Conservation (phyloP, 2,113 vertebrate genomes). For the Meriones unguiculatus region DNA sequence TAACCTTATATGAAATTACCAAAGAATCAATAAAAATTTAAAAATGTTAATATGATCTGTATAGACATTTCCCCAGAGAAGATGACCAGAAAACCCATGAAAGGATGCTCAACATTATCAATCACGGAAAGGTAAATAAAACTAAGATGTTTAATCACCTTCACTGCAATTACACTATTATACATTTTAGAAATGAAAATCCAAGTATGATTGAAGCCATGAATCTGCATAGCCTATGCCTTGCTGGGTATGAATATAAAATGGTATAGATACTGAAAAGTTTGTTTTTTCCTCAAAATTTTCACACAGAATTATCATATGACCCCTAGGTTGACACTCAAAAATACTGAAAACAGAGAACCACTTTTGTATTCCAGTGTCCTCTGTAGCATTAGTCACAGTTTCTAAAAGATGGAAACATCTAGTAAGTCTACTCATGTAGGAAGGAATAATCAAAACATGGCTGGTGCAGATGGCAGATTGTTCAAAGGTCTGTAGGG, state of each 20-base stretch:
- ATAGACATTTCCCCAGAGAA: background rate
- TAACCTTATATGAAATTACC: background rate
- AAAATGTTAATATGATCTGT: background rate
- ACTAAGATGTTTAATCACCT: too few relatives aligned
- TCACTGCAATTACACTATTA: background rate
- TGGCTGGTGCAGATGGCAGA: background rate
- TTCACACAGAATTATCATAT: background rate
- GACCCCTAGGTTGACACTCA: background rate
- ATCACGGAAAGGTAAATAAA: background rate
- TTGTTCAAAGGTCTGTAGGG: background rate
- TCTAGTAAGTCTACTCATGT: background rate
- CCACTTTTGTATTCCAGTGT: background rate
- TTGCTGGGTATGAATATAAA: background rate
- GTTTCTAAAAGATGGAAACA: background rate
- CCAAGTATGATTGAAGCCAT: background rate
- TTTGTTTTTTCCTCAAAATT: background rate
- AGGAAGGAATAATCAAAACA: background rate
- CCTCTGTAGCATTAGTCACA: background rate
- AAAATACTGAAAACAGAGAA: background rate
- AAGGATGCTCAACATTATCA: background rate
- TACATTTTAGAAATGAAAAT: background rate
- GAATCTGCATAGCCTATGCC: background rate
- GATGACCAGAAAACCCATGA: background rate
- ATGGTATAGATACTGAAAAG: background rate
- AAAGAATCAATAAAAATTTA: background rate